Evolutionary conservation across 2,113 vertebrate genomes (phyloP).

Genomic region (Mesocricetus auratus): DNA sequence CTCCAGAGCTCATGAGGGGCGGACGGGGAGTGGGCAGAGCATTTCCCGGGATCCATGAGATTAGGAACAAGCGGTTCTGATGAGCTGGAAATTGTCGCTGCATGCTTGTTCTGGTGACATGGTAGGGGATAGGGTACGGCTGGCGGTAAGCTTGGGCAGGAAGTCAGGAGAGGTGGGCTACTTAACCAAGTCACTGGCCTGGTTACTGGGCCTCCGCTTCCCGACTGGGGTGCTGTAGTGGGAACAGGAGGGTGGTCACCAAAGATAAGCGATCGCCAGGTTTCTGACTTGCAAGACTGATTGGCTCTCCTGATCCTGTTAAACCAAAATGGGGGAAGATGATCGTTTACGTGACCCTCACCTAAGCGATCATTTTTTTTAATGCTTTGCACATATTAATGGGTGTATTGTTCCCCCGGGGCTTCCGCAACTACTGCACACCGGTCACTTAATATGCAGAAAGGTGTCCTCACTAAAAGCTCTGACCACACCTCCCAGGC

Average conservation of each 20-base stretch:
- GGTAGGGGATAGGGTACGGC: rapidly evolving
- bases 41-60: neutral
- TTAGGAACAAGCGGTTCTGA: neutral
- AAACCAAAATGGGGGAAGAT: neutral
- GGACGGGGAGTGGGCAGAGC: rapidly evolving
- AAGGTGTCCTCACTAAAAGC: neutral
- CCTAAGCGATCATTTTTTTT: neutral
- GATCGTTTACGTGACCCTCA: neutral
- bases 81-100: conserved; percentile 2
- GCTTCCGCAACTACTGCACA: neutral
- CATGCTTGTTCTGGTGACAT: neutral
- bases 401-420: neutral
- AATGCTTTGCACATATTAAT: neutral
- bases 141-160: neutral
- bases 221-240: neutral
- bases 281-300: neutral
- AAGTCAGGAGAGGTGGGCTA: neutral
- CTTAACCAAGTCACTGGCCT: neutral
- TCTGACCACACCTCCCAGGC: neutral
- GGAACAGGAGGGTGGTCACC: neutral
- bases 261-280: neutral
- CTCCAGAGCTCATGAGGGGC: neutral
- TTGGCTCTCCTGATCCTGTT: neutral
- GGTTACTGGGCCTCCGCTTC: neutral
- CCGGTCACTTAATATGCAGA: neutral